Evolutionary conservation across 2,113 vertebrate genomes (phyloP).

Genomic region (Eurystomus gularis): DNA sequence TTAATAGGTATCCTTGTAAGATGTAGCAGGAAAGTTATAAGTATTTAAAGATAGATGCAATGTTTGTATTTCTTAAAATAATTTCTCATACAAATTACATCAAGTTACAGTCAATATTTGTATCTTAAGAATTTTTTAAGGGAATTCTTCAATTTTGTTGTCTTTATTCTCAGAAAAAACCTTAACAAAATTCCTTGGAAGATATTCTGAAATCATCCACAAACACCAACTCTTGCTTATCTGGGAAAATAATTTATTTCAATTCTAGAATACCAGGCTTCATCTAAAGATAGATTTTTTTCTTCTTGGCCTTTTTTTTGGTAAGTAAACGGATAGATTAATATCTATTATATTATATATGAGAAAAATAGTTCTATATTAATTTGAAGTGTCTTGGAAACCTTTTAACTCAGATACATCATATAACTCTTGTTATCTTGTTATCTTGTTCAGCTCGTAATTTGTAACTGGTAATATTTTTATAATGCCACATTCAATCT

Average conservation of each 20-base stretch:
- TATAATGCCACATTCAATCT: not conserved
- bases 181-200: not conserved
- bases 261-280: no score
- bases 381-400: not conserved
- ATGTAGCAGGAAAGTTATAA: fast-evolving
- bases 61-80: not conserved
- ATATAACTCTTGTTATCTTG: no score
- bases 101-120: not conserved
- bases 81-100: not conserved
- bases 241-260: no score
- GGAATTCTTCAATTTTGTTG: not conserved
- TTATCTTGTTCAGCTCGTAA: not conserved
- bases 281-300: not conserved
- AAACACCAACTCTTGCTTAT: not conserved
- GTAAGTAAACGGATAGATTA: not conserved
- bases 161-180: not conserved
- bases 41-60: not conserved
- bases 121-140: not conserved
- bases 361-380: not conserved
- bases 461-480: not conserved
- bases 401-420: not conserved
- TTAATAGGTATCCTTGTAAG: not conserved
- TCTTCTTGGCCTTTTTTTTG: not conserved
- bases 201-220: not conserved
- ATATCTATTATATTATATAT: not conserved